Evolutionary conservation across 2,888 invertebrate genomes (phyloP).

Genomic region (Sarcophaga caerulescens): DNA sequence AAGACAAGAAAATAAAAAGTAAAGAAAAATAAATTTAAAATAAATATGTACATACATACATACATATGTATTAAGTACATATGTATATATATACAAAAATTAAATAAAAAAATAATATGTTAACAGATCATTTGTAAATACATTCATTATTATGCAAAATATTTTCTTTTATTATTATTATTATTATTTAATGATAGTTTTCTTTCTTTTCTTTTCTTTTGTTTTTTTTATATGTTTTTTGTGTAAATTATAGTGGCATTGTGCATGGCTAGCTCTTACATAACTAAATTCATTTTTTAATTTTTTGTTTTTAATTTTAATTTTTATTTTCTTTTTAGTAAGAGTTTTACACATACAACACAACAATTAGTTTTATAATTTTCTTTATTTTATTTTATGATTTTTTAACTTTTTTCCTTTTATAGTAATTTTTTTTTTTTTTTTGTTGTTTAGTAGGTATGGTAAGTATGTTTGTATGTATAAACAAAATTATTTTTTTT

Average conservation of each 20-base stretch:
- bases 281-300: constrained; percentile 41
- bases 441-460: neutral
- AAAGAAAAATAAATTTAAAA: constrained; percentile 16
- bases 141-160: neutral
- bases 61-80: neutral
- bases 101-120: neutral
- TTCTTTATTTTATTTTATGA: constrained; percentile 14
- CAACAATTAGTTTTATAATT: constrained; percentile 64
- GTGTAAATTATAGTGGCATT: constrained; percentile 66
- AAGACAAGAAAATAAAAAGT: constrained; percentile 55
- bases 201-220: neutral
- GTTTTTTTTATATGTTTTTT: neutral
- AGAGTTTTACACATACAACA: constrained; percentile 66
- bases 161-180: neutral
- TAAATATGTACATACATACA: neutral
- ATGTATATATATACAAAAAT: neutral
- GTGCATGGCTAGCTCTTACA: constrained; percentile 68
- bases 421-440: neutral
- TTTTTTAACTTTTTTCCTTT: neutral
- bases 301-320: constrained; percentile 25
- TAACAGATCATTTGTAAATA: neutral
- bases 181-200: constrained; percentile 35
- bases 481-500: constrained; percentile 36
- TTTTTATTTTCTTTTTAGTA: constrained; percentile 13
- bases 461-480: neutral